These are phyloP conservation scores for Anarrhichthys ocellatus DNA, from an alignment of 2,113 vertebrate species.

Conservation along the genomic window DNA sequence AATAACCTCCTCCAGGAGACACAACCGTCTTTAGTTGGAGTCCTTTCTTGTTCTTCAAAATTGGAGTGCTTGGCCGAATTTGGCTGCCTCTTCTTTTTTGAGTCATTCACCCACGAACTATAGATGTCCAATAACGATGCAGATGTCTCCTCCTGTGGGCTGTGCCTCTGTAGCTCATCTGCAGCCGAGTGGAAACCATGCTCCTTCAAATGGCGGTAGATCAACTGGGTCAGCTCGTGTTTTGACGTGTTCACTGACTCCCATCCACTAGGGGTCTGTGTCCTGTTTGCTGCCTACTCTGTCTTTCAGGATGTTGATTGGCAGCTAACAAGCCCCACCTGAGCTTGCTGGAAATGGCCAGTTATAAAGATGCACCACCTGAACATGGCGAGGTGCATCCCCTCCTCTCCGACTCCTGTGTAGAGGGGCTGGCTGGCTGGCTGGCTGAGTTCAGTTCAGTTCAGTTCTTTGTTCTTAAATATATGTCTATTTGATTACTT, in stretches of 20 bases:
- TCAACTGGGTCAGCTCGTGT: slow-evolving; percentile 71
- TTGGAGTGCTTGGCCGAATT: slow-evolving; percentile 40
- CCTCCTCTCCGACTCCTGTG: no score
- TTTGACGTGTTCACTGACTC: slow-evolving; percentile 66
- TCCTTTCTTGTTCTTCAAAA: slow-evolving; percentile 2
- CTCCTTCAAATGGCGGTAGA: slow-evolving; percentile 80
- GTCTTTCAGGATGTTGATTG: no score
- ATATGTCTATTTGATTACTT: no score
- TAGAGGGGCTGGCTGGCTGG: no score
- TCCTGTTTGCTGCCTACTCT: no score
- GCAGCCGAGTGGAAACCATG: slow-evolving; percentile 82
- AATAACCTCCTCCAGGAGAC: slow-evolving; percentile 49
- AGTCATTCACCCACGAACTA: slow-evolving; percentile 70
- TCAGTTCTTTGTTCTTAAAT: no score
- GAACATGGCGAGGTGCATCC: no score
- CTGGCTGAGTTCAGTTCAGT: no score
- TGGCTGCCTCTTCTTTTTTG: slow-evolving; percentile 36
- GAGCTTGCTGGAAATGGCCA: no score
- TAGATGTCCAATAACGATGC: slow-evolving; percentile 77
- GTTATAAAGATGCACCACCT: no score
- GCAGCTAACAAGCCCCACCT: no score
- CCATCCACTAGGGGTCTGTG: no score
- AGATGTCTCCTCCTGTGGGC: slow-evolving; percentile 68
- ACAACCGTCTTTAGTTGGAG: not conserved
- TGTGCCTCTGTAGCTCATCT: slow-evolving; percentile 76